Conservation (phyloP, 2,797 vertebrate species). For the Sternotherus odoratus region DNA sequence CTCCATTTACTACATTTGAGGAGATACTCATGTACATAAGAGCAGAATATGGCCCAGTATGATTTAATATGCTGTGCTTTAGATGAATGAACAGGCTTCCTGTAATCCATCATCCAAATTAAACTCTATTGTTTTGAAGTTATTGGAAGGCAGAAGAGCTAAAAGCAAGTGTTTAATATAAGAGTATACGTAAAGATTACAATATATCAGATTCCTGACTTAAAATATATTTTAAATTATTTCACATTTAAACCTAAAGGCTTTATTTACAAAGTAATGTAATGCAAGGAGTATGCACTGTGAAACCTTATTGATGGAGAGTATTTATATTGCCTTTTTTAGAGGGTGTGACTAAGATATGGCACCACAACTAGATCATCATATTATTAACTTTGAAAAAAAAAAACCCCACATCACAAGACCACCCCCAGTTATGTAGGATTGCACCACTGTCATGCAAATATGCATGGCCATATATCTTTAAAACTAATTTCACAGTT, state of each 20-base stretch:
- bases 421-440: background rate
- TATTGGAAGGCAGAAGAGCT: constrained; percentile 13
- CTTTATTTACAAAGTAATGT: background rate
- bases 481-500: background rate
- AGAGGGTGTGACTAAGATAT: background rate
- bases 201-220: background rate
- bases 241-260: background rate
- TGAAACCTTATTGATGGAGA: background rate
- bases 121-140: background rate
- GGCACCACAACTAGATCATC: background rate
- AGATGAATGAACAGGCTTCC: constrained; percentile 22
- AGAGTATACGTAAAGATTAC: background rate
- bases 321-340: background rate
- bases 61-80: constrained; percentile 39
- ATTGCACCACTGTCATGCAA: background rate
- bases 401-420: background rate
- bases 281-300: background rate
- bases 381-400: background rate
- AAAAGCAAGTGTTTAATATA: constrained; percentile 9
- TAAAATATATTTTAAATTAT: background rate
- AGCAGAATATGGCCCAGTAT: background rate
- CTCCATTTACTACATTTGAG: constrained; percentile 1
- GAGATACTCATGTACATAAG: background rate
- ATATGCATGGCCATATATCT: background rate
- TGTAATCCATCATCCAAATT: constrained; percentile 46